Evolutionary conservation across 2,888 invertebrate species (phyloP).

Genomic region (Eilema caniola): DNA sequence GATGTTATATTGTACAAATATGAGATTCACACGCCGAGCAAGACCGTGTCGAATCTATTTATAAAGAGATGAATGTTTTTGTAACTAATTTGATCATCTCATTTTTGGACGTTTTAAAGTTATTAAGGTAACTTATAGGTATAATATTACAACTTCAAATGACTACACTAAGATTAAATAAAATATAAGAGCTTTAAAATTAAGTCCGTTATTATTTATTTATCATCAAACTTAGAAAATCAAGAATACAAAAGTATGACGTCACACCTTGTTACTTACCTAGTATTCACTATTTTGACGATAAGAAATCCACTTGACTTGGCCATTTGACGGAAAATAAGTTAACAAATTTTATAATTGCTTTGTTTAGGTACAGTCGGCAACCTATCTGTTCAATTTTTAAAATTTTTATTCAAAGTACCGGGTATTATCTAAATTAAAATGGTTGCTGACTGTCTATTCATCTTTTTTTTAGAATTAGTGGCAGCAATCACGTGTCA

Average conservation of each 20-base stretch:
- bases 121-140: conserved; percentile 4
- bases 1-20: conserved; percentile 1
- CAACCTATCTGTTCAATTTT: neutral
- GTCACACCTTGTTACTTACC: neutral
- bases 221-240: neutral
- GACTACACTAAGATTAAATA: conserved; percentile 1
- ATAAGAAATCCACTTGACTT: neutral
- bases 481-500: neutral
- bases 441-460: neutral
- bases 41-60: neutral
- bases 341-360: neutral
- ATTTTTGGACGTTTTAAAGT: conserved; percentile 6
- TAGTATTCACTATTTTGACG: neutral
- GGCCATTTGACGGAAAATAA: neutral
- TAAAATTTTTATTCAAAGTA: neutral
- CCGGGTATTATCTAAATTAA: neutral
- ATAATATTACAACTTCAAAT: neutral
- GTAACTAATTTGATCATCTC: conserved; percentile 3
- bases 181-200: neutral
- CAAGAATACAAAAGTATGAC: neutral
- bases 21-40: neutral
- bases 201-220: neutral
- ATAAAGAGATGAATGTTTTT: conserved; percentile 10
- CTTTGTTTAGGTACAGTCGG: neutral
- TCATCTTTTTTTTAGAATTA: neutral